These are phyloP conservation scores for Leuctra nigra DNA, from an alignment of 2,888 invertebrate species.

Conservation along the genomic window DNA sequence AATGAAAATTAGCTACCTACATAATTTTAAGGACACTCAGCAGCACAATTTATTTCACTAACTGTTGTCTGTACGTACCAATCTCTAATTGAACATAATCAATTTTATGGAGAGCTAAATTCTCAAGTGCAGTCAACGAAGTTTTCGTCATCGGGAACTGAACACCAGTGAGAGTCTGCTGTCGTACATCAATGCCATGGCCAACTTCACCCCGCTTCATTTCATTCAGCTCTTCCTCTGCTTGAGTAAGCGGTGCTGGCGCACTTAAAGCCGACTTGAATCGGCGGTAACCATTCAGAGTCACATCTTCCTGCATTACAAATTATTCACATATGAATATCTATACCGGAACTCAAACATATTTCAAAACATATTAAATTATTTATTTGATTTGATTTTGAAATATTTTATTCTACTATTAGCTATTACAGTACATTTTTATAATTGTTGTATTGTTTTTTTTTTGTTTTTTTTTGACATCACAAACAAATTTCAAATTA, in stretches of 20 bases:
- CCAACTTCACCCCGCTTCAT: constrained; percentile 62
- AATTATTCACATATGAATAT: no score
- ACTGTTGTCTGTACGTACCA: constrained; percentile 49
- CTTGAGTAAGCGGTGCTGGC: constrained; percentile 82
- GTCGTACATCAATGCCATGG: constrained; percentile 72
- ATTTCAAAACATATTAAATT: no score
- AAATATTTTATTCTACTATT: no score
- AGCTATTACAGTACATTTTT: no score
- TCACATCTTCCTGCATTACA: constrained; percentile 62
- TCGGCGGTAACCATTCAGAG: constrained; percentile 71
- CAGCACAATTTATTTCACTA: no score
- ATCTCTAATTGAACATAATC: constrained; percentile 88
- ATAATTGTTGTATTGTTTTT: no score
- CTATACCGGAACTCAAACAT: no score
- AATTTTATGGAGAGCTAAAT: constrained; percentile 64
- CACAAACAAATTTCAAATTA: no score
- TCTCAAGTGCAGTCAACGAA: constrained; percentile 66
- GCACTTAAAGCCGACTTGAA: constrained; percentile 70
- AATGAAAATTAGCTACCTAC: no score
- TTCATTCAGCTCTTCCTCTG: constrained; percentile 80
- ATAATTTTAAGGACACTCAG: no score
- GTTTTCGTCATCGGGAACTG: constrained; percentile 79
- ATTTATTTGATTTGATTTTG: no score
- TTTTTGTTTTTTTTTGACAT: no score
- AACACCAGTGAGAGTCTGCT: constrained; percentile 86